Percentiles rank a stretch among this genome's conserved stretches.
These are phyloP conservation scores for Burhinus bistriatus DNA, from an alignment of 2,113 vertebrate genomes.

Conservation along the genomic window DNA sequence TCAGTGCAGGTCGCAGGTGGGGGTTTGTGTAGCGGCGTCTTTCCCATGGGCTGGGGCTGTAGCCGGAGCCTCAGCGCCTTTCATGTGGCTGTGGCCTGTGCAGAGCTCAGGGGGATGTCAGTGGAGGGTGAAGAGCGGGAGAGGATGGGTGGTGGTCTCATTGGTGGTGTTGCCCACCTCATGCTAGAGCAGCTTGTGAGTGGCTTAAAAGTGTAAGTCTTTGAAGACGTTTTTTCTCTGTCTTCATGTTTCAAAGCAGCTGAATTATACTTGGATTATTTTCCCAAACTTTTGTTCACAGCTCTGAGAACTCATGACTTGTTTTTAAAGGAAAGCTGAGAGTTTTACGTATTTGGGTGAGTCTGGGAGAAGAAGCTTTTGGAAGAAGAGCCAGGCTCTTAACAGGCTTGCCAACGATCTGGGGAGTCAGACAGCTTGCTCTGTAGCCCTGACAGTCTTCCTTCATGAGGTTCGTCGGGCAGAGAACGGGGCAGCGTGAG, in stretches of 20 bases:
- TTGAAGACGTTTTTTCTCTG: neutral
- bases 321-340: conserved; percentile 18
- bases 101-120: neutral
- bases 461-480: neutral
- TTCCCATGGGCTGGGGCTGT: neutral
- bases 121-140: neutral
- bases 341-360: neutral
- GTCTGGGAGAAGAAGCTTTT: neutral
- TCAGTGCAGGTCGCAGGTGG: neutral
- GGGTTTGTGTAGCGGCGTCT: neutral
- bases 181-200: neutral
- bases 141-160: rapidly evolving
- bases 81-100: neutral
- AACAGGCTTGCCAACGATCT: neutral
- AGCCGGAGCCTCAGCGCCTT: rapidly evolving
- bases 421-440: neutral
- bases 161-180: neutral
- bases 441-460: neutral
- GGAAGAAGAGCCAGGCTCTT: neutral
- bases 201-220: neutral
- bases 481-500: rapidly evolving
- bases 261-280: neutral
- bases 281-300: conserved; percentile 12
- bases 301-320: neutral
- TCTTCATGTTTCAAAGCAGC: neutral